phyloP scores from a whole-genome alignment of 2,888 invertebrate genomes.

The Plutella xylostella region DNA sequence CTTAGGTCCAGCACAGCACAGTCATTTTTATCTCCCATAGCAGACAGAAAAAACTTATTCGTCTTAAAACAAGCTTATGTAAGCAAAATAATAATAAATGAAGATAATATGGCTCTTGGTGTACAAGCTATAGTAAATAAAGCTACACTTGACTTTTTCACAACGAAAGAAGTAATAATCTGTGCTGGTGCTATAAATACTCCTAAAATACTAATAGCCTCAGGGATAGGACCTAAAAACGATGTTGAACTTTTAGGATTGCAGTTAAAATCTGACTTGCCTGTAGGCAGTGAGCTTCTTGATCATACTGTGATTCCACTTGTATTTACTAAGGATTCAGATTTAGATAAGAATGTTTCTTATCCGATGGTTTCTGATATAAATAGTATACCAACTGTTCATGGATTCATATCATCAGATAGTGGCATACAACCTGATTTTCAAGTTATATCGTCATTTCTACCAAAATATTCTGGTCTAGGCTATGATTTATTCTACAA shows the following conservation, averaged over 20 bases:
- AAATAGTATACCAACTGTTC: not conserved
- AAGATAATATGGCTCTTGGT: conserved; percentile 12
- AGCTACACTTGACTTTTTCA: not conserved
- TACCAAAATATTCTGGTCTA: not conserved
- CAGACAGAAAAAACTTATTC: conserved; percentile 23
- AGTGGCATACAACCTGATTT: not conserved
- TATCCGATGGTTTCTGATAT: not conserved
- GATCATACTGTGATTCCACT: not conserved
- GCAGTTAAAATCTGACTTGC: not conserved
- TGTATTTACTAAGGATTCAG: not conserved
- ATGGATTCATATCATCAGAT: not conserved
- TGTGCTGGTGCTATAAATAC: not conserved
- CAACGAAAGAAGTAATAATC: conserved; percentile 2
- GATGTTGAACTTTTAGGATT: not conserved
- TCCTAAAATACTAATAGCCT: not conserved
- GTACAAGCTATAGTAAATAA: not conserved
- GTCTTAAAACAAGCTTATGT: conserved; percentile 25
- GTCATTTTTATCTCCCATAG: conserved; percentile 23
- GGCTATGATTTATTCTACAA: conserved; percentile 6
- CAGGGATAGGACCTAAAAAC: not conserved
- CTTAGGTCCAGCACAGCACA: conserved; percentile 20
- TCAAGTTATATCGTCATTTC: not conserved
- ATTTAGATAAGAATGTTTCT: not conserved
- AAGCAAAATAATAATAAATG: conserved; percentile 22
- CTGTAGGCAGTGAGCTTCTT: not conserved